Conservation (phyloP, 2,797 vertebrate species). For the Rhinichthys osculus region DNA sequence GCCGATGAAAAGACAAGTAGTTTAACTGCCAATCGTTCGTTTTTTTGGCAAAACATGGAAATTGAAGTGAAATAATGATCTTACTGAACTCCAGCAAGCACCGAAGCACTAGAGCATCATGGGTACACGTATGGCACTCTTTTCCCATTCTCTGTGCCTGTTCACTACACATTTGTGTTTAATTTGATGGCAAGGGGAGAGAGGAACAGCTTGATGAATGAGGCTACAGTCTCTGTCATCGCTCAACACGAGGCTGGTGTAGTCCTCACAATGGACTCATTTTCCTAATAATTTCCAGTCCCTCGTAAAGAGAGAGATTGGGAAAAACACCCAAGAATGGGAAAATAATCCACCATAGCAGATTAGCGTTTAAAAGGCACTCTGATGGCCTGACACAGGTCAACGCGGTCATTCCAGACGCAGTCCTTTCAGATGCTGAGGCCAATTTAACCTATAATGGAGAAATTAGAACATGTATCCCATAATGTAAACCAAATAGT, state of each 20-base stretch:
- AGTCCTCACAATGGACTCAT: conserved; percentile 70
- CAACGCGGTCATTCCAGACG: conserved; percentile 21
- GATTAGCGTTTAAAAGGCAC: conserved; percentile 56
- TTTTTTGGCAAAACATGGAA: not conserved
- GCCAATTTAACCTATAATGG: not conserved
- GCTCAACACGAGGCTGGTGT: conserved; percentile 63
- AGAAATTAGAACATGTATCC: not conserved
- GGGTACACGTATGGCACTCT: not conserved
- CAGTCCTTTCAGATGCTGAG: not conserved
- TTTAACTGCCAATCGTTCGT: not conserved
- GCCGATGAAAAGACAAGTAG: conserved; percentile 13
- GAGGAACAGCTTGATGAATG: conserved; percentile 63
- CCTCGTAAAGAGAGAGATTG: conserved; percentile 73
- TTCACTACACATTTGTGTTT: conserved; percentile 78
- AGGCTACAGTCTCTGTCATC: conserved; percentile 67
- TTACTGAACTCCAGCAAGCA: conserved; percentile 13
- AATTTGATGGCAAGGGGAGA: conserved; percentile 74
- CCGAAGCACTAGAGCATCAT: conserved; percentile 3
- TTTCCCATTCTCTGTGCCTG: conserved; percentile 42
- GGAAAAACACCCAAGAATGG: conserved; percentile 71
- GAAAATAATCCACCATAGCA: conserved; percentile 70
- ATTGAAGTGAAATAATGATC: conserved; percentile 25
- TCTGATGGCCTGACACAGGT: conserved; percentile 52
- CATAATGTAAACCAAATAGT: not conserved
- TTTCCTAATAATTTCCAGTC: conserved; percentile 84